These are phyloP conservation scores for Rhynchonycteris naso DNA, from an alignment of 2,797 vertebrate genomes.

Conservation along the genomic window DNA sequence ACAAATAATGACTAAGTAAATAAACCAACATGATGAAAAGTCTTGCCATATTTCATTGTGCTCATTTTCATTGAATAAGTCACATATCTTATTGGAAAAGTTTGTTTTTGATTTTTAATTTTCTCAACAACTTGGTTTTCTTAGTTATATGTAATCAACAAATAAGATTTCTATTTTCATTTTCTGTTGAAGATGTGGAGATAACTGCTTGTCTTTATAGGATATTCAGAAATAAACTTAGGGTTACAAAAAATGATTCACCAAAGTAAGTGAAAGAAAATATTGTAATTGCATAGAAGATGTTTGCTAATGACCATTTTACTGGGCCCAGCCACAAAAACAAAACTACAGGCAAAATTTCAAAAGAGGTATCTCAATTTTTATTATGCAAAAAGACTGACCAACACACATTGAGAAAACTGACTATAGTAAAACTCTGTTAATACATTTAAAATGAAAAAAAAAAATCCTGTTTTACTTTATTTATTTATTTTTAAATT, in stretches of 20 bases:
- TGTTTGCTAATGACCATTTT: conserved; percentile 50
- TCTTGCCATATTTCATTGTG: not conserved
- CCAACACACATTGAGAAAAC: not conserved
- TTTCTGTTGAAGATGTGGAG: conserved; percentile 54
- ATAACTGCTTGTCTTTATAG: conserved; percentile 9
- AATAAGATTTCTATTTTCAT: not conserved
- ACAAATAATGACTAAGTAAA: not conserved
- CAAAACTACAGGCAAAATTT: not conserved
- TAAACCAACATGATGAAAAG: not conserved
- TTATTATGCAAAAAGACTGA: conserved; percentile 3
- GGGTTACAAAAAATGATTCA: conserved; percentile 65
- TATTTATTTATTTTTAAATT: too few relatives aligned
- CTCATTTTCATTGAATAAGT: not conserved
- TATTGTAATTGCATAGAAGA: conserved; percentile 45
- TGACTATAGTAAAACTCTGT: conserved; percentile 34
- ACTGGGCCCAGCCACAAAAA: conserved; percentile 7
- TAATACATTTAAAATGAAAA: conserved; percentile 49
- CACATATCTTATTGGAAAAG: conserved; percentile 29
- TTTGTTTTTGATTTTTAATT: not conserved
- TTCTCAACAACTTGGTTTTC: conserved; percentile 46
- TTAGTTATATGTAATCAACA: not conserved
- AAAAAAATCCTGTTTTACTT: not conserved
- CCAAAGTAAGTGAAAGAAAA: conserved; percentile 68
- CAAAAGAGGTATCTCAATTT: not conserved
- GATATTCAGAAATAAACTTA: conserved; percentile 27